Conservation (phyloP, 2,888 invertebrate genomes). For the Netelia melanura region DNA sequence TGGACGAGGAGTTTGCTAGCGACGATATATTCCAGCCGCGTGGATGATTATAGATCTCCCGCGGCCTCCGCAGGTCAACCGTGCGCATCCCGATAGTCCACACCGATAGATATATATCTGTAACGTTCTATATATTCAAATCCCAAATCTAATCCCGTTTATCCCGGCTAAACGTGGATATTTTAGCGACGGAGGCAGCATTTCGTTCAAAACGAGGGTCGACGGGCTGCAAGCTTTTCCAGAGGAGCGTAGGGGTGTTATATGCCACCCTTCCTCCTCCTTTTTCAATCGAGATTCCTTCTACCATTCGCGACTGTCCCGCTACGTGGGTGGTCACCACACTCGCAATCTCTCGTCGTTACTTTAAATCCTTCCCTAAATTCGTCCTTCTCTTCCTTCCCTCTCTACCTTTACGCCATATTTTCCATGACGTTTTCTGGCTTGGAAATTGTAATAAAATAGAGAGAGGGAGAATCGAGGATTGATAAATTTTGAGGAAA, state of each 20-base stretch:
- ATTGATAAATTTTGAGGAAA: no score
- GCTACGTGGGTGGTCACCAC: slow-evolving; percentile 11
- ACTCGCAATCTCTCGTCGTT: slow-evolving; percentile 43
- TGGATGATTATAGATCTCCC: slow-evolving; percentile 30
- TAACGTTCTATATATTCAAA: slow-evolving; percentile 28
- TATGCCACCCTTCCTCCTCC: not conserved
- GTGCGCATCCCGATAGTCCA: slow-evolving; percentile 20
- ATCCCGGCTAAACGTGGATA: slow-evolving; percentile 52
- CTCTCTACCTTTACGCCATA: no score
- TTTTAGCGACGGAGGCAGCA: slow-evolving; percentile 36
- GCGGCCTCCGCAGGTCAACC: slow-evolving; percentile 5
- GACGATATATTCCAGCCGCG: slow-evolving; percentile 30
- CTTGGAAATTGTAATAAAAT: not conserved
- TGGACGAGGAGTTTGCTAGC: slow-evolving; percentile 33
- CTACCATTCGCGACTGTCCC: slow-evolving; percentile 10
- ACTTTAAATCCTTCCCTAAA: slow-evolving; percentile 31
- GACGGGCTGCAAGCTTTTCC: slow-evolving; percentile 6
- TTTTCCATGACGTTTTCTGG: not conserved
- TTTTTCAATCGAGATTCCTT: slow-evolving; percentile 32
- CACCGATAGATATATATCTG: not conserved
- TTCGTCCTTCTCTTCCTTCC: not conserved
- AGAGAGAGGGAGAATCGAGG: no score
- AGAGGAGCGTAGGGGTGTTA: slow-evolving; percentile 4
- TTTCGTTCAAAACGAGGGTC: slow-evolving; percentile 36
- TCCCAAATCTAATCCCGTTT: slow-evolving; percentile 60